phyloP scores from a whole-genome alignment of 64 coral and sea anemone genomes.

The Stichodactyla helianthus region DNA sequence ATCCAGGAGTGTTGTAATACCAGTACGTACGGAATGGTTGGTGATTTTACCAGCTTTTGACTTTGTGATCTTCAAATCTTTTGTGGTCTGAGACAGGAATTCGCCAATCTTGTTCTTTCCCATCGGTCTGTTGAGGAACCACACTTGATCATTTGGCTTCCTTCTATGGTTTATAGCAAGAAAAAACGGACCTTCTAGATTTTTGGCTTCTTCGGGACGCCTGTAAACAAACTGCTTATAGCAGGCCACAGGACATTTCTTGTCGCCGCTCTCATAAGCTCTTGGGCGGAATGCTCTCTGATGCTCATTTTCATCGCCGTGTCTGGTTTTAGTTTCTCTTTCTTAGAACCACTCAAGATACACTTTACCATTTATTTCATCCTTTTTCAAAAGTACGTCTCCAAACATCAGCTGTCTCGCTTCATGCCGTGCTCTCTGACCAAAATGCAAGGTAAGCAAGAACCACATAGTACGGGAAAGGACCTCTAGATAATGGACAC shows the following conservation, averaged over 20 bases:
- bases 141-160: constrained; percentile 3
- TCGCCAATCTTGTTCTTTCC: constrained; percentile 20
- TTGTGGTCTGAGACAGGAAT: constrained; percentile 11
- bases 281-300: background rate
- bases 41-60: constrained; percentile 21
- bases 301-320: constrained; percentile 14
- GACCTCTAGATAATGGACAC: constrained; percentile 1
- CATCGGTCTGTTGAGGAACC: constrained; percentile 24
- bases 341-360: constrained; percentile 17
- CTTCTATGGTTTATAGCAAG: background rate
- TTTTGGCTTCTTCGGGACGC: constrained; percentile 19
- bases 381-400: constrained; percentile 5
- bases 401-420: constrained; percentile 14
- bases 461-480: constrained; percentile 32
- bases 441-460: constrained; percentile 25
- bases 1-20: constrained; percentile 32
- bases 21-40: constrained; percentile 16
- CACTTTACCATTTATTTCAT: constrained; percentile 1
- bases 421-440: constrained; percentile 20
- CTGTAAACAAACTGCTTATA: constrained; percentile 3
- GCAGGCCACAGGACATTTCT: background rate
- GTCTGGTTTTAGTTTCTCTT: constrained; percentile 18
- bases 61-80: constrained; percentile 5
- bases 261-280: background rate
- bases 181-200: constrained; percentile 24